Base-by-base conservation (phyloP, 2,797 vertebrate genomes). In the Xiphorhynchus erythropygius region DNA sequence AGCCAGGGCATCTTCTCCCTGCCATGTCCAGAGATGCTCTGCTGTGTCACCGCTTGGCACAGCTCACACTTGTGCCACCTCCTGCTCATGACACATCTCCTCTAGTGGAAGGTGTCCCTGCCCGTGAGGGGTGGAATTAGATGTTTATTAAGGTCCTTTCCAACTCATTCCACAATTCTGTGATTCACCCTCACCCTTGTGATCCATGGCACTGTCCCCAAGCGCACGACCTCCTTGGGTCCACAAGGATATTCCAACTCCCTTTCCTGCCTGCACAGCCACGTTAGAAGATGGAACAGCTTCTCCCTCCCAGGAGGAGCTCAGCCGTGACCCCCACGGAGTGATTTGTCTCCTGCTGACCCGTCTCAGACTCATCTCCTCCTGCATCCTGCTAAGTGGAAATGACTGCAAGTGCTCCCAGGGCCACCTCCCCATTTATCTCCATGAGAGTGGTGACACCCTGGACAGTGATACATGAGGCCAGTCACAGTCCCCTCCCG, bases 401-500 rank as follows among this genome's bases (percentile, higher is more conserved):
- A 95, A 80, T 86, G 97, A 97, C 94, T 74, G 30, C 21, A 33
- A 5, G 52, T 11, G 11, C 91, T 82, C 89, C 76, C 5, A 15
- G 84, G 85, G 81, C 50, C 33, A 44, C 16, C 11, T 81, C 67
- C 89, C 94, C 97, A 97, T 97, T 97, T 97, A 94, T 97, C 97
- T 97, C 97, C 91, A 97, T 97, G 94, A 97, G 92, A 15, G 41
- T 0, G 0, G 56, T 93, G 96, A 90, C 97, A 95, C 22, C 30
- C 12, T 3, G 2, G 94, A 93, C 76, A 50, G 89, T 96, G 96
- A 97, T 97, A 89, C 96, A 96, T 97, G 96, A 91, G 94, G 32
- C 71, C 5, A 33, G 94, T 57, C 74, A 73, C 74, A 19, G n/a
- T 79, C 41, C 55, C 55, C 55, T 33, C n/a, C n/a, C 22, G 22